Base-by-base conservation (phyloP, 2,888 invertebrate species). In the Panorpa germanica region DNA sequence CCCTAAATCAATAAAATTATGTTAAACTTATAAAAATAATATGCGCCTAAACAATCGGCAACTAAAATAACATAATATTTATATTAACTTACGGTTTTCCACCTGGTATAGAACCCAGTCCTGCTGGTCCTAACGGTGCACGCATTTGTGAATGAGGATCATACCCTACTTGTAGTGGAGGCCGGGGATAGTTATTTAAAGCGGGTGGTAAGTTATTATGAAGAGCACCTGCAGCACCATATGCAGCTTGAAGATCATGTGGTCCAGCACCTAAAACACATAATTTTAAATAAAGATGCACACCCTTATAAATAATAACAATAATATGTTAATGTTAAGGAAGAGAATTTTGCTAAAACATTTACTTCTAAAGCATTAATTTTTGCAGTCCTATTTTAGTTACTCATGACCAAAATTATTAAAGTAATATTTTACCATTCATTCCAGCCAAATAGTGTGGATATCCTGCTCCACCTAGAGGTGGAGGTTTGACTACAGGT, bases 21-120 rank as follows among this genome's bases (percentile, higher is more conserved):
- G 7, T 19, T 19, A n/a, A 19, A 8, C 20, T 19, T 19, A 8
- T 19, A 19, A 19, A 19, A 19, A 8, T n/a, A 19, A 19, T 8
- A 19, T 19, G 7, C 7, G 7, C 20, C 20, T n/a, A 17, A 15
- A 21, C 25, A 19, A 15, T 12, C 12, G 4, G 11, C 9, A 23
- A 10, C 17, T 24, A 17, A 32, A 25, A 13, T 26, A 27, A 29
- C 30, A 33, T 22, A 9, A n/a, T n/a, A n/a, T n/a, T n/a, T 33
- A 38, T 37, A 36, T 35, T 38, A 42, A 74, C 80, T 77, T 63
- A 82, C 82, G 82, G 80, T 63, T 82, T 82, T 45, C 81, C 81
- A 37, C 78, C 77, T 35, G 77, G 76, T 40, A 78, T 70, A n/a
- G 63, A 64, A 35, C 70, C 68, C 22, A 76, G 55, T 33, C 68